phyloP scores from a whole-genome alignment of 1,140 invertebrate species.

The Drosophila repletoides region DNA sequence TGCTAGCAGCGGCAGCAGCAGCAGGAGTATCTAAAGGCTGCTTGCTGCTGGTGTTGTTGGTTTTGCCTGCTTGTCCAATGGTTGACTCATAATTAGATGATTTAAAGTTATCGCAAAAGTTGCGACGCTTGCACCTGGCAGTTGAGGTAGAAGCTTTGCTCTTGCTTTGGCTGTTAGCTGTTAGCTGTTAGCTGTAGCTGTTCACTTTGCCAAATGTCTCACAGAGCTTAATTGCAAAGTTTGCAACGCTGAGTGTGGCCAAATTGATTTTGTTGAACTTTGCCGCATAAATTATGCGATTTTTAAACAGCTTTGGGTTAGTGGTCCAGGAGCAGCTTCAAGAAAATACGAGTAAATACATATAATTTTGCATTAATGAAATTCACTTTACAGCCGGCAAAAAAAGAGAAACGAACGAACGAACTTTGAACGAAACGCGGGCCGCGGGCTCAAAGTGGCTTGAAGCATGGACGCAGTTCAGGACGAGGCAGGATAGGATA shows the following conservation, averaged over 20 bases:
- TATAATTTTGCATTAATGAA: slow-evolving; percentile 79
- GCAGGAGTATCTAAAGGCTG: slow-evolving; percentile 21
- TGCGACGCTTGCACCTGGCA: slow-evolving; percentile 38
- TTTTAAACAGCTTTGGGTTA: slow-evolving; percentile 51
- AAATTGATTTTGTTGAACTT: slow-evolving; percentile 76
- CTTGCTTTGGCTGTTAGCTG: slow-evolving; percentile 9
- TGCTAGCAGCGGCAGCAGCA: no score
- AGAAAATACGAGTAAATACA: slow-evolving; percentile 74
- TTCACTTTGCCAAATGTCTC: slow-evolving; percentile 74
- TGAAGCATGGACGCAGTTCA: neutral
- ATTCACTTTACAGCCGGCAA: slow-evolving; percentile 74
- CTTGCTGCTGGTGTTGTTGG: slow-evolving; percentile 11
- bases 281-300: slow-evolving; percentile 73
- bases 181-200: no score
- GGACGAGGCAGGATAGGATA: slow-evolving; percentile 51
- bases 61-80: slow-evolving; percentile 49
- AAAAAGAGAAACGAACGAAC: no score
- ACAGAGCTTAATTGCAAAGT: slow-evolving; percentile 73
- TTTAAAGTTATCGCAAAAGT: slow-evolving; percentile 81
- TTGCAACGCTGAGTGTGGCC: slow-evolving; percentile 54
- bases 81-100: slow-evolving; percentile 80
- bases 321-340: slow-evolving; percentile 35
- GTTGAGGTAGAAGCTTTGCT: neutral
- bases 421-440: slow-evolving; percentile 65
- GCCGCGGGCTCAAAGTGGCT: slow-evolving; percentile 62